Base-by-base conservation (phyloP, 1,140 invertebrate species). In the Drosophila seguyi region DNA sequence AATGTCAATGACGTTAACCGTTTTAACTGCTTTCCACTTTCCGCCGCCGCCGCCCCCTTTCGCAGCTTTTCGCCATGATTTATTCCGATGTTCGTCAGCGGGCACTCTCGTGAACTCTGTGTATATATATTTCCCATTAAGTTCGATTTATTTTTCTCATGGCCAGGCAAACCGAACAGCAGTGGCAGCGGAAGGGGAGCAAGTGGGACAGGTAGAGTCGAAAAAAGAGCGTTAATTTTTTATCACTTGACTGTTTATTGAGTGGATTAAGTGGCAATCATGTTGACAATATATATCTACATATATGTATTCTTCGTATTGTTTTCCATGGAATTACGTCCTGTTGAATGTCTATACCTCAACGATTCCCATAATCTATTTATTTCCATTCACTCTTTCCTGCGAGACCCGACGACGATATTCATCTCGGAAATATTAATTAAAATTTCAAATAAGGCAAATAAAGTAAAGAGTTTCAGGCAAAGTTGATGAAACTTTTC, bases 1-100 rank as follows among this genome's bases (percentile, higher is more conserved):
- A 76, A 76, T 76, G 74, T 76, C 74, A 76, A 76, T 76, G 74
- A 67, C 74, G 73, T 67, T 67, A 58, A 55, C 50, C 72, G 44
- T 18, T 52, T 52, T 58, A 27, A 55, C 52, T 14, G 27, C 42
- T 39, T 34, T 48, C 53, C 41, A 7, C 29, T 20, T n/a, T n/a
- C 16, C 13, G 6, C 11, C 45, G 11, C 5, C 16, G 10, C 4
- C n/a, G n/a, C n/a, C n/a, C 16, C 20, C 2, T 31, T 29, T 18
- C n/a, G 18, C n/a, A n/a, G 44, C n/a, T 22, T 38, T 69, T 58
- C 38, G 16, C 42, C 10, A 72, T 72, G 65, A 71, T 71, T 69
- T 69, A 57, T 71, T 68, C 38, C 25, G 10, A 39, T 62, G 18
- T 58, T 22, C 22, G 13, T 14, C 6, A 14, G 14, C 60, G 25